phyloP scores from a whole-genome alignment of 2,113 vertebrate genomes.

The Gallinago undulata region DNA sequence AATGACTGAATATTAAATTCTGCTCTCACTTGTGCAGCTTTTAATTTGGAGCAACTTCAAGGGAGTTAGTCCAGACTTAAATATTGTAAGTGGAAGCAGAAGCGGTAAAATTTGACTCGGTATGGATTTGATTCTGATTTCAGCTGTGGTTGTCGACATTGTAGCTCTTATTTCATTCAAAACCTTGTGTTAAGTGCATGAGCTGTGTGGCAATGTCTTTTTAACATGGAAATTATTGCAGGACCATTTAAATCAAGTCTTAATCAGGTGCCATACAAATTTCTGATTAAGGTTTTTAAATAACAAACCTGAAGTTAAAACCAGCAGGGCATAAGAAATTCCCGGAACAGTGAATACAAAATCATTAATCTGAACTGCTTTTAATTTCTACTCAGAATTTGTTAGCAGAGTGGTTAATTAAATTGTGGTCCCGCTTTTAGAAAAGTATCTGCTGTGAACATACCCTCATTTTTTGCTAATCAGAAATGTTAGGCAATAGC shows the following conservation, averaged over 20 bases:
- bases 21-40: not conserved
- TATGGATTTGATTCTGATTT: not conserved
- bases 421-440: not conserved
- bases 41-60: not conserved
- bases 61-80: not conserved
- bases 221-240: not conserved
- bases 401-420: conserved; percentile 13
- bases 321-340: not conserved
- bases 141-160: not conserved
- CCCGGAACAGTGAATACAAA: not conserved
- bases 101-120: not conserved
- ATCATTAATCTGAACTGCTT: conserved; percentile 50
- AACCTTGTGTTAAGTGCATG: not conserved
- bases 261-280: conserved; percentile 39
- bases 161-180: not conserved
- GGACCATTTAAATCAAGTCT: conserved; percentile 27
- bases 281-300: conserved; percentile 54
- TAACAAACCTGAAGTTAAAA: conserved; percentile 53
- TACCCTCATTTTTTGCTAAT: not conserved
- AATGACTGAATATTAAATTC: not conserved
- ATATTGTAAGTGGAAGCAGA: not conserved
- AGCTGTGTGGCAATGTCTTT: not conserved
- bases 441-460: not conserved
- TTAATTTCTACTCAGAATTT: conserved; percentile 33
- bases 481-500: not conserved